These are phyloP conservation scores for Eretmochelys imbricata DNA, from an alignment of 2,113 vertebrate species.

Conservation along the genomic window DNA sequence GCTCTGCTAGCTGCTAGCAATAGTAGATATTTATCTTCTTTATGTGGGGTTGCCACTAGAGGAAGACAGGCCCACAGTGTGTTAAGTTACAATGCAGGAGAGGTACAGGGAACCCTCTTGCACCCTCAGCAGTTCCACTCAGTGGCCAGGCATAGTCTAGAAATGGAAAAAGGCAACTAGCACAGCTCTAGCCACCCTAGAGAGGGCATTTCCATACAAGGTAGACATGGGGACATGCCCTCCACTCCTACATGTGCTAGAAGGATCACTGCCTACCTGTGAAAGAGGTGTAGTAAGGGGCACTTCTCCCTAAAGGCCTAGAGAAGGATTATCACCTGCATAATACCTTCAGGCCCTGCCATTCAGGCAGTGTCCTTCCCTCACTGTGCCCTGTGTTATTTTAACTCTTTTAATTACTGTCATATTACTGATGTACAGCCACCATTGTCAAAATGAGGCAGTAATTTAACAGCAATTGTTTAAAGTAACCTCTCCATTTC, in stretches of 20 bases:
- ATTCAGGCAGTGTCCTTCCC: neutral
- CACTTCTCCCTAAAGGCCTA: neutral
- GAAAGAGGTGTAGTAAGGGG: neutral
- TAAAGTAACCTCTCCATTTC: neutral
- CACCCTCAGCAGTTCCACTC: neutral
- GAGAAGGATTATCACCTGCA: neutral
- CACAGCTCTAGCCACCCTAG: neutral
- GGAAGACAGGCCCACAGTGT: neutral
- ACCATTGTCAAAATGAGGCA: neutral
- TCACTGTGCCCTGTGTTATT: neutral
- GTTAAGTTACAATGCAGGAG: fast-evolving
- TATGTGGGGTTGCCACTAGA: neutral
- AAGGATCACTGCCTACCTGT: neutral
- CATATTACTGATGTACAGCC: neutral
- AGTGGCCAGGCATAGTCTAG: neutral
- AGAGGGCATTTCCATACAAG: neutral
- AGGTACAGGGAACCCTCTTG: neutral
- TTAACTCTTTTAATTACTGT: neutral
- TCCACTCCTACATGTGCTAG: neutral
- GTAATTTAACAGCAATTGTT: neutral
- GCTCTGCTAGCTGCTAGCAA: neutral
- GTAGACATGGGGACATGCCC: neutral
- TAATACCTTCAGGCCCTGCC: neutral
- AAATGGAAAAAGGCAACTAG: neutral
- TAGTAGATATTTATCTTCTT: neutral